Percentiles rank a stretch among this genome's conserved stretches.
Evolutionary conservation across 2,888 invertebrate species (phyloP).

Genomic region (Daptonema setosum): DNA sequence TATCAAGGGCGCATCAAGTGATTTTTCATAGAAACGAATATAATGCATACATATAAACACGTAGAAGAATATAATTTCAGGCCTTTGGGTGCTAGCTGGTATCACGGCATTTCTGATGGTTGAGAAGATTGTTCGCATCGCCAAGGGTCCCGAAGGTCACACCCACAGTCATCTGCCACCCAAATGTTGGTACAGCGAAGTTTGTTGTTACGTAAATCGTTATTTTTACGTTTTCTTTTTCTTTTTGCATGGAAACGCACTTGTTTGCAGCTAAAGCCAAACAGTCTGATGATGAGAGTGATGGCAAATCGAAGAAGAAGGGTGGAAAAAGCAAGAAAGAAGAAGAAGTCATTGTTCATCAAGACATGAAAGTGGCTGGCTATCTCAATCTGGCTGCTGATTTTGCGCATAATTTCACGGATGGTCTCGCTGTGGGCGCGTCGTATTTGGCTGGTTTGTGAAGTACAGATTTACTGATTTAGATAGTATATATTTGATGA

Average conservation of each 20-base stretch:
- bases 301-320: not conserved
- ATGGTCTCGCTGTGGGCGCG: slow-evolving; percentile 93
- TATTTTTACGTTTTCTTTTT: no score
- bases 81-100: slow-evolving; percentile 77
- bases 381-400: slow-evolving; percentile 93
- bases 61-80: no score
- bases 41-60: no score
- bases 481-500: no score
- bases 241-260: no score
- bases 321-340: not conserved
- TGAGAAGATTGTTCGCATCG: slow-evolving; percentile 67
- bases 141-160: no score
- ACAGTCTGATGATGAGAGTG: not conserved
- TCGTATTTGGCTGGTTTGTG: slow-evolving; percentile 36
- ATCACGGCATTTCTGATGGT: slow-evolving; percentile 74
- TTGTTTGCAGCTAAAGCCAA: not conserved
- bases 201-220: no score
- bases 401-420: slow-evolving; percentile 95
- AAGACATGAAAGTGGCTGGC: slow-evolving; percentile 43
- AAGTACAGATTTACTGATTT: no score
- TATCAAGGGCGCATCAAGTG: no score
- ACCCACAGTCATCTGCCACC: no score
- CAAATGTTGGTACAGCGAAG: no score
- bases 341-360: not conserved
- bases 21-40: no score